phyloP scores from a whole-genome alignment of 2,888 invertebrate genomes.

The Netelia fuscicornis region DNA sequence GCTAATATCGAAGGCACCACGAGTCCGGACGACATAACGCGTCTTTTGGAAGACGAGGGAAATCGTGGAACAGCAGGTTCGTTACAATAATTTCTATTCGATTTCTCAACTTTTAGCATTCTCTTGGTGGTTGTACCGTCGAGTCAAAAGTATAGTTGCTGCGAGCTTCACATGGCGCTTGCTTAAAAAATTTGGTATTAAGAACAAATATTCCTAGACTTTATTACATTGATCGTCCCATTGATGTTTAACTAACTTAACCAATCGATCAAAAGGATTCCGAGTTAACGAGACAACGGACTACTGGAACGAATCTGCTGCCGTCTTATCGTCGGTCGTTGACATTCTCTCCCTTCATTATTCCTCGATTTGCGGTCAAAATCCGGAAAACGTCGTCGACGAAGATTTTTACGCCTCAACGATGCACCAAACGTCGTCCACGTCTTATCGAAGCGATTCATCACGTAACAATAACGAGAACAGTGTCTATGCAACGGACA shows the following conservation, averaged over 20 bases:
- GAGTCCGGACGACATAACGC: constrained; percentile 84
- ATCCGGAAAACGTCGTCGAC: constrained; percentile 69
- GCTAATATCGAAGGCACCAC: constrained; percentile 32
- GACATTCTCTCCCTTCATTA: constrained; percentile 82
- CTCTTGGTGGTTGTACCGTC: no score
- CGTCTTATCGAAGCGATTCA: constrained; percentile 73
- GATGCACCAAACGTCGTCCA: constrained; percentile 71
- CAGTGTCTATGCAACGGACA: constrained; percentile 48
- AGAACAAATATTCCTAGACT: not conserved
- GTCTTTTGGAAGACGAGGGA: constrained; percentile 86
- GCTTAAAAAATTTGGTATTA: no score
- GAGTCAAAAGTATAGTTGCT: no score
- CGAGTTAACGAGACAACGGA: constrained; percentile 55
- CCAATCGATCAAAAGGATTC: constrained; percentile 34
- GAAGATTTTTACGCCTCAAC: constrained; percentile 81
- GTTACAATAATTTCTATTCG: not conserved
- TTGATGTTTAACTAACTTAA: constrained; percentile 1
- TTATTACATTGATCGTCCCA: not conserved
- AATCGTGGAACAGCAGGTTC: constrained; percentile 82
- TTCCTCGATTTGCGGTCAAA: constrained; percentile 76
- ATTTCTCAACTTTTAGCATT: not conserved
- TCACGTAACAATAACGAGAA: constrained; percentile 49
- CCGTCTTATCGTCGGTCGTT: constrained; percentile 71
- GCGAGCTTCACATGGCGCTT: no score
- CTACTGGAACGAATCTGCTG: constrained; percentile 65